Percentiles rank a stretch among this genome's conserved stretches.
These are phyloP conservation scores for Simalia tracyae DNA, from an alignment of 2,797 vertebrate species.

Conservation along the genomic window DNA sequence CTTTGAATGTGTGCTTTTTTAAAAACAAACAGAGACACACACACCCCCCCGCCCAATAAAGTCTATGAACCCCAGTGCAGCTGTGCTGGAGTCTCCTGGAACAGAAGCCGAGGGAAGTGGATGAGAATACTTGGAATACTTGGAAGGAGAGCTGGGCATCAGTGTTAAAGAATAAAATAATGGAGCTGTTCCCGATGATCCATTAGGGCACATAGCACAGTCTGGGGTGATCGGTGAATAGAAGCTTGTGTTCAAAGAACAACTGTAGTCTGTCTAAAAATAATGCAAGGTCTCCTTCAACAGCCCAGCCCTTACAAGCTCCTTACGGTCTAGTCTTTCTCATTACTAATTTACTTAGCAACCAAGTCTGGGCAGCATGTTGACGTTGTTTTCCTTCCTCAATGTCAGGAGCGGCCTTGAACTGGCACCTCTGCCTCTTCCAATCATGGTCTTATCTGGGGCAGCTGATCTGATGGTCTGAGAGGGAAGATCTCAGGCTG, in stretches of 20 bases:
- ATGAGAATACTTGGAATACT: background rate
- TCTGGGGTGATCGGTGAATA: background rate
- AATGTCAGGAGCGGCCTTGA: slow-evolving; percentile 4
- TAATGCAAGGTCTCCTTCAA: background rate
- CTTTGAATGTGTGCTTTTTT: background rate
- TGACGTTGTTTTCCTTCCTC: background rate
- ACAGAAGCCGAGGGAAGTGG: background rate
- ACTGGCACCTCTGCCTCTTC: background rate
- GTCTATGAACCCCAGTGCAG: background rate
- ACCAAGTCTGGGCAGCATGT: background rate
- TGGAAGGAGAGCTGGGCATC: background rate
- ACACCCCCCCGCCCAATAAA: background rate
- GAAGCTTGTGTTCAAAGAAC: background rate
- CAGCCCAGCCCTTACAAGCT: background rate
- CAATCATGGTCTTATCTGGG: background rate
- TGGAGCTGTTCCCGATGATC: background rate
- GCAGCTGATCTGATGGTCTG: background rate
- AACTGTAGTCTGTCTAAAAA: background rate
- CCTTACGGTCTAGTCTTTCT: background rate
- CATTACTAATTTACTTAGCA: background rate
- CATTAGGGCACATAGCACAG: background rate
- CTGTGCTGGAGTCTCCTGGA: background rate
- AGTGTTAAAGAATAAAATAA: no score
- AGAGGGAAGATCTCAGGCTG: background rate
- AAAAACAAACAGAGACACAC: background rate